A percentile compares a stretch with the other conserved stretches of the same genome.
Evolutionary conservation across 2,113 vertebrate genomes (phyloP).

Genomic region (Aphyosemion australe): DNA sequence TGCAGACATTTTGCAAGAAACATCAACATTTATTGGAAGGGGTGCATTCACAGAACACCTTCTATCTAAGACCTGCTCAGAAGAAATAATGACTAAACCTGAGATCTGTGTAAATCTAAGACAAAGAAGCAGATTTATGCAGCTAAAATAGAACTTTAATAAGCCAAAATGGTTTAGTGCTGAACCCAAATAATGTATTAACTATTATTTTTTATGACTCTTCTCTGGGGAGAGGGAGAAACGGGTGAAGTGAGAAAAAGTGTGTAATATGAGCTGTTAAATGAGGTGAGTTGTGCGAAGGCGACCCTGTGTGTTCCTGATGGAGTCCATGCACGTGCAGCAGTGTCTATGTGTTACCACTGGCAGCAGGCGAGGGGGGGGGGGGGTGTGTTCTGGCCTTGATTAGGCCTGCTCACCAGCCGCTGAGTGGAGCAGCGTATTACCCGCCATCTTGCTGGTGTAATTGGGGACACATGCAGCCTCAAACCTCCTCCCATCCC

Average conservation of each 20-base stretch:
- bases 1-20: background rate
- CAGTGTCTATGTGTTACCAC: slow-evolving; percentile 45
- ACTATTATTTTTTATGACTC: slow-evolving; percentile 20
- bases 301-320: slow-evolving; percentile 4
- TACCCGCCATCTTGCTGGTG: slow-evolving; percentile 60
- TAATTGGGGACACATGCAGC: slow-evolving; percentile 81
- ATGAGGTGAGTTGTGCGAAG: slow-evolving; percentile 35
- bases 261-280: slow-evolving; percentile 40
- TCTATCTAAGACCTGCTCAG: no score
- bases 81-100: no score
- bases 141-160: no score
- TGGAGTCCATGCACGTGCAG: slow-evolving; percentile 21
- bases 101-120: background rate
- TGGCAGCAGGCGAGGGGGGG: slow-evolving; percentile 42
- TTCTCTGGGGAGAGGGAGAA: slow-evolving; percentile 2
- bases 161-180: background rate
- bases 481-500: slow-evolving; percentile 39
- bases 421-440: slow-evolving; percentile 63
- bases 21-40: no score
- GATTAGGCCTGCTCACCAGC: slow-evolving; percentile 65
- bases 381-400: slow-evolving; percentile 61
- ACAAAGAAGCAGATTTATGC: no score
- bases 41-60: no score
- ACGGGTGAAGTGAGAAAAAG: slow-evolving; percentile 12
- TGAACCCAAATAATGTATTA: background rate